Base-by-base conservation (phyloP, 2,113 vertebrate species). In the Carollia perspicillata region DNA sequence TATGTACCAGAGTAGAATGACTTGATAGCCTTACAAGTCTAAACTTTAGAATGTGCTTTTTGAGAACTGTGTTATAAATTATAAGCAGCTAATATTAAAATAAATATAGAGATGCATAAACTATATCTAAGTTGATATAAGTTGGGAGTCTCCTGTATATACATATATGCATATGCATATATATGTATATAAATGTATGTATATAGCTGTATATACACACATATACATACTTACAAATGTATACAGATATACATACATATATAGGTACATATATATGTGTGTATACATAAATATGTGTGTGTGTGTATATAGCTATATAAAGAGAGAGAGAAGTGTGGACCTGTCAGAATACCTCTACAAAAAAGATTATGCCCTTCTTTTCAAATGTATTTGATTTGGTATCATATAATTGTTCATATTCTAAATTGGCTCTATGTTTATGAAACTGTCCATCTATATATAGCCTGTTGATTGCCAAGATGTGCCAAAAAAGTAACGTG, bases 351-450 rank as follows among this genome's bases (percentile, higher is more conserved):
- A 37, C 42, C 42, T 86, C 26, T 79, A 26, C 12, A 77, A n/a
- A 58, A 58, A 58, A 37, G 14, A 68, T 55, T 37, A 51, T 83
- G 58, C 9, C 79, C 18, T 75, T 51, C 85, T 78, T 44, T 1
- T 33, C 23, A 89, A 42, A 47, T 92, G 35, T 69, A 28, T 88
- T 95, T 79, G 47, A 77, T 53, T 96, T 95, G 65, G 35, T 84
- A 18, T 89, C 47, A 58, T 63, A n/a, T 55, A 83, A 42, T 77
- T 87, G 44, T 51, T 44, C 51, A n/a, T 55, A 71, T 33, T 85
- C 30, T 40, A 66, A 30, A 83, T 44, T 79, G 22, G 87, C 65
- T 85, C 91, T 42, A 60, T 90, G 63, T 95, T 95, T 79, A 69
- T 84, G 74, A 55, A 94, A 49, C 40, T 53, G 49, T 33, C 55